Conservation (phyloP, 2,797 vertebrate genomes). For the Enteromius afrohamiltoni region DNA sequence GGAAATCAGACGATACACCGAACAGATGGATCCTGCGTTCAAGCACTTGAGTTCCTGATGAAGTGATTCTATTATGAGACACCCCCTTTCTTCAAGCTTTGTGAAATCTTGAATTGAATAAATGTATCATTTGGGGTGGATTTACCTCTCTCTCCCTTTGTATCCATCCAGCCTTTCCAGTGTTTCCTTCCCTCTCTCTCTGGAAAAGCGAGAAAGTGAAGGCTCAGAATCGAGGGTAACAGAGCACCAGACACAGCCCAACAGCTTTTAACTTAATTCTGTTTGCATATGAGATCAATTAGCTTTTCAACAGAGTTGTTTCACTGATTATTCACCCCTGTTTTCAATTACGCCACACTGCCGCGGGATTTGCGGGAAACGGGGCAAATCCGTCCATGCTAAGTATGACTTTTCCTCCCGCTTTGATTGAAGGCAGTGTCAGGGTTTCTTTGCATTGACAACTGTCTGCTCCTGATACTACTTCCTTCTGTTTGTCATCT, state of each 20-base stretch:
- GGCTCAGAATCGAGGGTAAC: conserved; percentile 54
- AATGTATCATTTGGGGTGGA: conserved; percentile 42
- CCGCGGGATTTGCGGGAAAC: conserved; percentile 55
- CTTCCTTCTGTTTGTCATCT: conserved; percentile 21
- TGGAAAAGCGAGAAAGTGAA: conserved; percentile 44
- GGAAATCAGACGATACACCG: conserved; percentile 68
- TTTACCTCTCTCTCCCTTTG: conserved; percentile 36
- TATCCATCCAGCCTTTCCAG: conserved; percentile 18
- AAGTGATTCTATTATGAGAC: conserved; percentile 63
- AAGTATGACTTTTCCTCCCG: conserved; percentile 48
- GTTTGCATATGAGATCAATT: conserved; percentile 81
- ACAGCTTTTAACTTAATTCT: conserved; percentile 76
- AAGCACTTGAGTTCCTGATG: conserved; percentile 73
- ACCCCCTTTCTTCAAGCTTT: conserved; percentile 49
- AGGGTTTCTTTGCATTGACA: conserved; percentile 40
- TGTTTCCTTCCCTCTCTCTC: conserved; percentile 23
- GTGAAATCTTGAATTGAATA: conserved; percentile 45
- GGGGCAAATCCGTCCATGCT: conserved; percentile 30
- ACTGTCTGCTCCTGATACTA: conserved; percentile 45
- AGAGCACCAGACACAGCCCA: conserved; percentile 59
- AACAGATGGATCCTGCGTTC: conserved; percentile 74
- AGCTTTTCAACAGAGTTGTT: conserved; percentile 80
- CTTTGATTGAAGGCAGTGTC: conserved; percentile 47
- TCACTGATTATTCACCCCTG: conserved; percentile 77
- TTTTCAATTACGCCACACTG: conserved; percentile 78